These are phyloP conservation scores for Alca torda DNA, from an alignment of 2,797 vertebrate species.

Conservation along the genomic window DNA sequence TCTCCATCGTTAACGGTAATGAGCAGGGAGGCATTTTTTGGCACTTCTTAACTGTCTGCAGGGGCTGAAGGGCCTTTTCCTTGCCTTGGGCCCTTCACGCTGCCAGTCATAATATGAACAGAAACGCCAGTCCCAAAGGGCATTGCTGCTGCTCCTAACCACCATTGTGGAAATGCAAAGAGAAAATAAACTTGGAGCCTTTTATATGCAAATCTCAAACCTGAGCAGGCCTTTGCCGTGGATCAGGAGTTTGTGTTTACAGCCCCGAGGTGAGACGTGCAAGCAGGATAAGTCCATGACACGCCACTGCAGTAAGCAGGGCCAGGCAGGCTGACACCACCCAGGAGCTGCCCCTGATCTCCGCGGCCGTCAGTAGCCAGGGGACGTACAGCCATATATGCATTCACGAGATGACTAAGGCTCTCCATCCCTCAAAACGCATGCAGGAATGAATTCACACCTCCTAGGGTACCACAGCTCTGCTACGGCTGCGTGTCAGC, in stretches of 20 bases:
- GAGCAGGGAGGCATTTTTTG: not conserved
- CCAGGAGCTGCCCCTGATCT: not conserved
- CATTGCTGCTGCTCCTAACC: not conserved
- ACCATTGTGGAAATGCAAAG: not conserved
- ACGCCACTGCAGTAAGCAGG: not conserved
- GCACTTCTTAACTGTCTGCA: not conserved
- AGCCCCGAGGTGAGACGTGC: not conserved
- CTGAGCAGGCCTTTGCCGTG: not conserved
- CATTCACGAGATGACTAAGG: not conserved
- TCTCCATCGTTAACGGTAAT: not conserved
- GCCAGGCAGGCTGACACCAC: not conserved
- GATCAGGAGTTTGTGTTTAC: not conserved
- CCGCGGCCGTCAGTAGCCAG: not conserved
- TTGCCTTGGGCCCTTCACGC: conserved; percentile 9
- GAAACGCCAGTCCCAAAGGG: not conserved
- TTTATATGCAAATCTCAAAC: not conserved
- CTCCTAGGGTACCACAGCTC: not conserved
- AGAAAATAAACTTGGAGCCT: not conserved
- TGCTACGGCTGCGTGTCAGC: not conserved
- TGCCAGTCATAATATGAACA: not conserved
- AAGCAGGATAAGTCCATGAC: not conserved
- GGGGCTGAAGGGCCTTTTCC: not conserved
- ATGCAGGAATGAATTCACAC: not conserved
- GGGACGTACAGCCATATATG: not conserved
- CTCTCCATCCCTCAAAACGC: accelerated